Percentiles rank a stretch among this genome's conserved stretches.
phyloP scores from a whole-genome alignment of 2,888 invertebrate species.

The Tiliacea citrago region DNA sequence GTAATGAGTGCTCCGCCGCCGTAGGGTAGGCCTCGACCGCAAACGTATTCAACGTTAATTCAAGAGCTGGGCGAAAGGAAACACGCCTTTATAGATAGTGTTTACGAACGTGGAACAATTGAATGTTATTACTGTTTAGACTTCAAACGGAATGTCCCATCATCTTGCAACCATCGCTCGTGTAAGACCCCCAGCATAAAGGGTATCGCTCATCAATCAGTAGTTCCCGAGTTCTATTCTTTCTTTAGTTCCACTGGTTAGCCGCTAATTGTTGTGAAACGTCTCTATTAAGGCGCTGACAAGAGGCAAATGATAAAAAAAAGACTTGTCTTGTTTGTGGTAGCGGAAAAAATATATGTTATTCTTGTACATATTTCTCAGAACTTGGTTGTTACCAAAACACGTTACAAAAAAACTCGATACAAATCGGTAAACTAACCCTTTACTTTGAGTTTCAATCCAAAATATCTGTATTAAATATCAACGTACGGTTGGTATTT shows the following conservation, averaged over 20 bases:
- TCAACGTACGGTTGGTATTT: too few species aligned
- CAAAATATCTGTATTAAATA: too few species aligned
- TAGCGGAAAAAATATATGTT: too few species aligned
- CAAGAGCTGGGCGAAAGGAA: conserved; percentile 66
- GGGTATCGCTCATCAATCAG: conserved; percentile 52
- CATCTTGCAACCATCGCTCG: conserved; percentile 46
- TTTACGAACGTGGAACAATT: conserved; percentile 63
- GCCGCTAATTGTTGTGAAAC: conserved; percentile 80
- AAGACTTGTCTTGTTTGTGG: too few species aligned
- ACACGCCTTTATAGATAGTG: conserved; percentile 47
- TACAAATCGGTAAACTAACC: too few species aligned
- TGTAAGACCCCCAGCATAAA: conserved; percentile 58
- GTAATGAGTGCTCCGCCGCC: conserved; percentile 81
- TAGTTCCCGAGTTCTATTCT: conserved; percentile 58
- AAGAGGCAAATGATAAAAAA: too few species aligned
- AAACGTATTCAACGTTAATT: conserved; percentile 77
- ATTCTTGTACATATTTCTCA: too few species aligned
- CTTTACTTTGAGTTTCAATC: too few species aligned
- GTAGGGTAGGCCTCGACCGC: conserved; percentile 76
- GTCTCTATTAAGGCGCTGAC: too few species aligned
- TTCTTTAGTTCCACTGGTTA: conserved; percentile 61
- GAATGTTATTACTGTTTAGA: conserved; percentile 61
- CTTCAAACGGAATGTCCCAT: conserved; percentile 49
- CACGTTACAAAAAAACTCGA: too few species aligned
- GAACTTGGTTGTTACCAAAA: too few species aligned